Evolutionary conservation across 2,113 vertebrate species (phyloP).

Genomic region (Otis tarda): DNA sequence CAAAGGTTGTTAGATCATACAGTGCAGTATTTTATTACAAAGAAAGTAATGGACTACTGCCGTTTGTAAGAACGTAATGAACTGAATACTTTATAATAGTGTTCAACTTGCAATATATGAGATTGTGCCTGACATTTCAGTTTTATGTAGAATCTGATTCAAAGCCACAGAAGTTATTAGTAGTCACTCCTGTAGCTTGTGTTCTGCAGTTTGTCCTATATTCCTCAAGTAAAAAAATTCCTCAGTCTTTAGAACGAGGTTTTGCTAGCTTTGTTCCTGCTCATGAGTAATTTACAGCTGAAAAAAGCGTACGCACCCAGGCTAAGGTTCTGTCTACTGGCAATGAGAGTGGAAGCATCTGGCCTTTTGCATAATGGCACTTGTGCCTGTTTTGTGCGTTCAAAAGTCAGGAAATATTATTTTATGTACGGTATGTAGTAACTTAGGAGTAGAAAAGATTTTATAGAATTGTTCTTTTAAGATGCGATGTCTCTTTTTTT

Average conservation of each 20-base stretch:
- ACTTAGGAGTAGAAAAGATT: neutral
- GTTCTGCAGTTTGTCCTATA: neutral
- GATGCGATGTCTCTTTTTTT: slow-evolving; percentile 61
- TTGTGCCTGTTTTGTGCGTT: neutral
- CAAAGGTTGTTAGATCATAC: neutral
- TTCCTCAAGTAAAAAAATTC: neutral
- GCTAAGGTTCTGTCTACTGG: neutral
- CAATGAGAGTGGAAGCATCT: neutral
- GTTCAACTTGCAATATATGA: neutral
- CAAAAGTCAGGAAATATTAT: neutral
- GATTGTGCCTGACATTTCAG: neutral
- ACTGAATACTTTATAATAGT: neutral
- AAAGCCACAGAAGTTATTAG: neutral
- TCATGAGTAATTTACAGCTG: neutral
- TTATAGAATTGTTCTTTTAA: neutral
- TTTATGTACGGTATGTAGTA: neutral
- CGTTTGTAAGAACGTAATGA: neutral
- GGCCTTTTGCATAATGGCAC: neutral
- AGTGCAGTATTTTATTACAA: neutral
- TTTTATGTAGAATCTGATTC: neutral
- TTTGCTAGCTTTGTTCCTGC: neutral
- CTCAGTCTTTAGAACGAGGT: neutral
- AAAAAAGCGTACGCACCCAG: neutral
- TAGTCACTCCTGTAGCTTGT: neutral
- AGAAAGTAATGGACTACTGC: neutral